Percentiles rank a stretch among this genome's conserved stretches.
Evolutionary conservation across 2,888 invertebrate species (phyloP).

Genomic region (Drosophila neotestacea): DNA sequence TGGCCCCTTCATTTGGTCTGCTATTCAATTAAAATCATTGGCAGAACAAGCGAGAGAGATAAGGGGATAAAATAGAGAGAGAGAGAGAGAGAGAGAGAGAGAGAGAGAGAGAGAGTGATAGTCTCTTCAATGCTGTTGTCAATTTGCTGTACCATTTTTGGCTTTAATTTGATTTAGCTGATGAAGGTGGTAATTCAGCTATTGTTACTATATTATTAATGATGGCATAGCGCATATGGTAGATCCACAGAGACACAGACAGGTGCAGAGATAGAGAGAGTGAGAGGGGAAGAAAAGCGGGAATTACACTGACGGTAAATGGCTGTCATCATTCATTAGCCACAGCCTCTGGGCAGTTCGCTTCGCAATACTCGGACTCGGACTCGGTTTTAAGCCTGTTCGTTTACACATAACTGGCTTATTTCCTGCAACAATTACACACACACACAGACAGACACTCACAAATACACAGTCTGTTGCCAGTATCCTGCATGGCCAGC

Average conservation of each 20-base stretch:
- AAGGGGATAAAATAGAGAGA: neutral
- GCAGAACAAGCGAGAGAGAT: neutral
- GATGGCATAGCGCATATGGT: slow-evolving; percentile 33
- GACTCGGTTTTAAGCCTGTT: slow-evolving; percentile 48
- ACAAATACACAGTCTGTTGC: neutral
- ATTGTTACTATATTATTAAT: slow-evolving; percentile 61
- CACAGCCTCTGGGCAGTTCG: slow-evolving; percentile 66
- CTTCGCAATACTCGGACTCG: slow-evolving; percentile 44
- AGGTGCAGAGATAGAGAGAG: neutral
- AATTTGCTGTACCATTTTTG: slow-evolving; percentile 31
- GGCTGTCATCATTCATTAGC: slow-evolving; percentile 79
- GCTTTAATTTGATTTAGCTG: slow-evolving; percentile 71
- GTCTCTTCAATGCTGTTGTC: slow-evolving; percentile 11
- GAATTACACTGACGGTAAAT: slow-evolving; percentile 56
- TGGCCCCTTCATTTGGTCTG: slow-evolving; percentile 28
- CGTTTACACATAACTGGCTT: slow-evolving; percentile 65
- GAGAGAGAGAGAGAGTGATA: neutral
- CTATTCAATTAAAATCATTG: slow-evolving; percentile 42
- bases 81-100: neutral
- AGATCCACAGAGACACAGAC: neutral
- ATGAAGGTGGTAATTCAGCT: slow-evolving; percentile 53
- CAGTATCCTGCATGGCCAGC: slow-evolving; percentile 20
- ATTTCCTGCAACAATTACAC: slow-evolving; percentile 37
- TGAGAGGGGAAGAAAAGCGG: neutral
- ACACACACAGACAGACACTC: slow-evolving; percentile 6